Evolutionary conservation across 2,797 vertebrate genomes (phyloP), one percentile per base, ranked within the genome.

Genomic region (Pampus argenteus): DNA sequence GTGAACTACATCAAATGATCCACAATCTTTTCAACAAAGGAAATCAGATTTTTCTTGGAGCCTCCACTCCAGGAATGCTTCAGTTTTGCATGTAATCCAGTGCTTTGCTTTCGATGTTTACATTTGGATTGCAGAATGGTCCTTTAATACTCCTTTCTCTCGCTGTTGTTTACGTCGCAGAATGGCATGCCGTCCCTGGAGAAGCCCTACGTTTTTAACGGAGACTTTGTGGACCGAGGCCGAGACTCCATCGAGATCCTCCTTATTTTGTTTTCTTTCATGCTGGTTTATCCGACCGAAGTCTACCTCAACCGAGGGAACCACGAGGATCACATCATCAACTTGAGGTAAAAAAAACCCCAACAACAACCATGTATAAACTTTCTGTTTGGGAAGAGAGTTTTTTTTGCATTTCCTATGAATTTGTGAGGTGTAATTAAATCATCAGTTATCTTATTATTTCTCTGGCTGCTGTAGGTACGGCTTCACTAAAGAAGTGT

Each of bases 171-270:
- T n/a, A 6, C 29, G 4, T 38, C 42, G 14, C 91, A 99, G 98
- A 99, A 98, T 0, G 97, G 97, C 63, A 96, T 97, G 84, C 97
- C 97, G 0, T 98, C 97, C 0, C 82, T 96, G 81, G 96, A 98
- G 71, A 97, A 94, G 77, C 91, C 95, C 0, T 99, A 98, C 0
- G 86, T 99, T 72, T 99, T 99, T 87, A 99, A 99, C 0, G 97
- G 97, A 7, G 97, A 99, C 91, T 99, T 97, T 17, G 97, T 99
- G 75, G 98, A 99, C 81, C 88, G 97, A 88, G 97, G 98, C 45
- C 95, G 95, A 61, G 93, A 97, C 86, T 99, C 97, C 8, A 91
- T 99, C 0, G 98, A 99, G 93, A 95, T 99, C 86, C 89, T 99
- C 55, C 91, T 99, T 79, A 83, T 98, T 75, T 93, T 99, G 52